Conservation (phyloP, 2,888 invertebrate species). For the Apodemia duryi region DNA sequence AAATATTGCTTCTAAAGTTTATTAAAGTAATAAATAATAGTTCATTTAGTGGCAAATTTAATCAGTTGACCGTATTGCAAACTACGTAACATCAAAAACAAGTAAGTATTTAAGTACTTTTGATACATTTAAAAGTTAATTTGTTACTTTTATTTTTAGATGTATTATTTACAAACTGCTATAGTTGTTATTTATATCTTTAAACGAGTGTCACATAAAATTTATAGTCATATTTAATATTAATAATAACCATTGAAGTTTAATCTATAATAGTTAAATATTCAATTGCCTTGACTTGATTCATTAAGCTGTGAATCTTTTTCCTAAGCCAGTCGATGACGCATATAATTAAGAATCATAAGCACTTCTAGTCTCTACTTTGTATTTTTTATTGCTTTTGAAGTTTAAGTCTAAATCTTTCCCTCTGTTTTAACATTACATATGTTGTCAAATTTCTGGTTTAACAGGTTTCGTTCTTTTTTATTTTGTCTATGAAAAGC, state of each 20-base stretch:
- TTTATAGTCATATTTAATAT: too few relatives aligned
- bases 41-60: neutral
- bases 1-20: neutral
- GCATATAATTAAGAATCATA: neutral
- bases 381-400: too few relatives aligned
- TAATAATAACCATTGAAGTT: too few relatives aligned
- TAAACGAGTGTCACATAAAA: neutral
- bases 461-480: too few relatives aligned
- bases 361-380: neutral
- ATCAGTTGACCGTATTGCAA: neutral
- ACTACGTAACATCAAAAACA: conserved; percentile 2
- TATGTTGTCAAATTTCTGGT: too few relatives aligned
- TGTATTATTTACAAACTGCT: neutral
- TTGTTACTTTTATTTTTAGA: neutral
- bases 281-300: neutral
- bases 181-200: neutral
- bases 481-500: too few relatives aligned
- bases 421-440: too few relatives aligned
- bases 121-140: neutral
- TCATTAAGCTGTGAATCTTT: neutral
- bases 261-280: neutral
- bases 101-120: neutral
- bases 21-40: neutral
- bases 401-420: too few relatives aligned
- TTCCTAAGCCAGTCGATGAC: neutral